These are phyloP conservation scores for Panthera tigris DNA, from an alignment of 2,113 vertebrate species.

Conservation along the genomic window DNA sequence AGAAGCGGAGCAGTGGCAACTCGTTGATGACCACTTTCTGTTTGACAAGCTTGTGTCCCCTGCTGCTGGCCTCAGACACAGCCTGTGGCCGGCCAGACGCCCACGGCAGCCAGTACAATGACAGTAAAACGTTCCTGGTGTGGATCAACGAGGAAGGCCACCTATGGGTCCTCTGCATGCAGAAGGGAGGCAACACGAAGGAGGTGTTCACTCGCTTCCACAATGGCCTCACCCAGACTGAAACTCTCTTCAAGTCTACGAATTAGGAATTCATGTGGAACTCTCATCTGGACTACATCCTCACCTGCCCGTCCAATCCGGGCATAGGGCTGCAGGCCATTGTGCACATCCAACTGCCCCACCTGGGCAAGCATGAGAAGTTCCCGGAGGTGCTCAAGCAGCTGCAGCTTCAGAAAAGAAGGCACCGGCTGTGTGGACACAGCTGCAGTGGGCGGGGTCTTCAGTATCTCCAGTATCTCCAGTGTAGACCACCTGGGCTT, in stretches of 20 bases:
- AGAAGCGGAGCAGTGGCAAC: slow-evolving; percentile 94
- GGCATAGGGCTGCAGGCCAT: slow-evolving; percentile 96
- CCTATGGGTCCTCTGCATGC: slow-evolving; percentile 98
- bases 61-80: slow-evolving; percentile 96
- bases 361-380: slow-evolving; percentile 93
- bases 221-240: slow-evolving; percentile 94
- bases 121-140: slow-evolving; percentile 97
- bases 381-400: slow-evolving; percentile 93
- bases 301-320: slow-evolving; percentile 97
- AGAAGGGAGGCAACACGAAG: slow-evolving; percentile 98
- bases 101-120: slow-evolving; percentile 97
- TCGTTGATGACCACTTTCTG: slow-evolving; percentile 97
- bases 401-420: slow-evolving; percentile 93
- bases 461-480: slow-evolving; percentile 88
- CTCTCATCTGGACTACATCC: slow-evolving; percentile 95
- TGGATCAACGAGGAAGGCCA: slow-evolving; percentile 99
- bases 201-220: slow-evolving; percentile 97
- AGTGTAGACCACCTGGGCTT: slow-evolving; percentile 96
- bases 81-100: slow-evolving; percentile 96
- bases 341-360: slow-evolving; percentile 95
- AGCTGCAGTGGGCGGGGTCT: slow-evolving; percentile 94
- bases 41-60: slow-evolving; percentile 97
- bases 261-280: slow-evolving; percentile 96
- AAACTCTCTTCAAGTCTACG: slow-evolving; percentile 93
- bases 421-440: slow-evolving; percentile 98